These are phyloP conservation scores for Lanius collurio DNA, from an alignment of 2,113 vertebrate species.

Conservation along the genomic window DNA sequence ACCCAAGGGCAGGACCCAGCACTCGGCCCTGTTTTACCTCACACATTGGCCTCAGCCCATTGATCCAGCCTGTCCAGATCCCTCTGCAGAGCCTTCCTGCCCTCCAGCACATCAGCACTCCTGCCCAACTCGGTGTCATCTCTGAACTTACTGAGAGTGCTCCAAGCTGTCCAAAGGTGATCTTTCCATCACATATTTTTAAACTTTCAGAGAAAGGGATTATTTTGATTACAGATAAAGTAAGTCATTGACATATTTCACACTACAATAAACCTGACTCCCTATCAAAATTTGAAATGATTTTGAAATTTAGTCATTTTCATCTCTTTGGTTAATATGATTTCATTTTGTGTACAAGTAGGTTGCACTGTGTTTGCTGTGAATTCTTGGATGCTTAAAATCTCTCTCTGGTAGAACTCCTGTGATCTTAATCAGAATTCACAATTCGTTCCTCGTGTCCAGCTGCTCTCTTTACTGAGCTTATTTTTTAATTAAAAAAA, in stretches of 20 bases:
- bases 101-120: neutral
- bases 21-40: rapidly evolving
- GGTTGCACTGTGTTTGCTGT: neutral
- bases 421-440: neutral
- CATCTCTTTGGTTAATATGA: neutral
- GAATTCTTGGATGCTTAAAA: neutral
- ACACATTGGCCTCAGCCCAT: neutral
- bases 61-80: neutral
- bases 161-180: neutral
- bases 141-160: neutral
- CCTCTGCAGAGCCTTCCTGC: neutral
- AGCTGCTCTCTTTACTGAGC: neutral
- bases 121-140: neutral
- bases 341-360: neutral
- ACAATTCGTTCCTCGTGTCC: neutral
- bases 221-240: neutral
- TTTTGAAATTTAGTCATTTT: neutral
- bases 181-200: neutral
- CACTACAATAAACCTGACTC: neutral
- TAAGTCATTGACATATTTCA: neutral
- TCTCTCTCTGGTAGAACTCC: neutral
- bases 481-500: neutral
- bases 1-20: neutral
- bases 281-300: neutral
- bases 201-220: neutral